phyloP scores from a whole-genome alignment of 1,140 invertebrate species.

The Atopsyche davidsoni region DNA sequence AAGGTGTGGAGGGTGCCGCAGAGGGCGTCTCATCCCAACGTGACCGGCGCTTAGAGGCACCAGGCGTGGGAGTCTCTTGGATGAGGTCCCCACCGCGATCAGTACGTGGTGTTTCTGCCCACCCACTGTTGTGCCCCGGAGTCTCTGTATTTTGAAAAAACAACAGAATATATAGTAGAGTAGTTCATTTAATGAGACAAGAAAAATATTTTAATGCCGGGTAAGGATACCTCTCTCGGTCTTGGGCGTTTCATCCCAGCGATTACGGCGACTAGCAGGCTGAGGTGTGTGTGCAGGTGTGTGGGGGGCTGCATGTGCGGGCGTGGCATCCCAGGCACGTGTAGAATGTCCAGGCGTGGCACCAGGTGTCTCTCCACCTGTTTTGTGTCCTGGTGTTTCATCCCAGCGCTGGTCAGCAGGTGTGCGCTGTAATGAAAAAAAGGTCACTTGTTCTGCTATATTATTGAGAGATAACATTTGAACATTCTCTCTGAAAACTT shows the following conservation, averaged over 20 bases:
- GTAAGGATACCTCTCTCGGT: conserved; percentile 71
- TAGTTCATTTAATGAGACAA: background rate
- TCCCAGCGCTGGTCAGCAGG: conserved; percentile 86
- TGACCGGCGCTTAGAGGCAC: conserved; percentile 84
- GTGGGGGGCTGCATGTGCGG: conserved; percentile 79
- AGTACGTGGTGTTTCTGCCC: conserved; percentile 96
- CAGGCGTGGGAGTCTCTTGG: conserved; percentile 87
- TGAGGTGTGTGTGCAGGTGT: conserved; percentile 85
- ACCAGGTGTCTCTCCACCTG: conserved; percentile 84
- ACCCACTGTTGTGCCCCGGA: conserved; percentile 88
- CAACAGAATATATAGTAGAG: conserved; percentile 11
- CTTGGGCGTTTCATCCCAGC: conserved; percentile 99
- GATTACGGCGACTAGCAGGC: conserved; percentile 82
- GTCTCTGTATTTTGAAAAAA: conserved; percentile 61
- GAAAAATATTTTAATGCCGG: background rate
- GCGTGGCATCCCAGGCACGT: conserved; percentile 93
- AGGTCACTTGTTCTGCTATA: background rate
- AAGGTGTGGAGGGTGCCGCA: conserved; percentile 59
- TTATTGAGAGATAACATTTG: too few relatives aligned
- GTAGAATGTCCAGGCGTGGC: conserved; percentile 83
- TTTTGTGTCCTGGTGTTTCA: conserved; percentile 90
- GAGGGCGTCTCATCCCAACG: conserved; percentile 98
- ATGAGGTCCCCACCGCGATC: conserved; percentile 81
- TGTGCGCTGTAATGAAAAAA: conserved; percentile 57
- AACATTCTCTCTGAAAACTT: too few relatives aligned